phyloP scores from a whole-genome alignment of 2,797 vertebrate species.

The Caiman crocodilus region DNA sequence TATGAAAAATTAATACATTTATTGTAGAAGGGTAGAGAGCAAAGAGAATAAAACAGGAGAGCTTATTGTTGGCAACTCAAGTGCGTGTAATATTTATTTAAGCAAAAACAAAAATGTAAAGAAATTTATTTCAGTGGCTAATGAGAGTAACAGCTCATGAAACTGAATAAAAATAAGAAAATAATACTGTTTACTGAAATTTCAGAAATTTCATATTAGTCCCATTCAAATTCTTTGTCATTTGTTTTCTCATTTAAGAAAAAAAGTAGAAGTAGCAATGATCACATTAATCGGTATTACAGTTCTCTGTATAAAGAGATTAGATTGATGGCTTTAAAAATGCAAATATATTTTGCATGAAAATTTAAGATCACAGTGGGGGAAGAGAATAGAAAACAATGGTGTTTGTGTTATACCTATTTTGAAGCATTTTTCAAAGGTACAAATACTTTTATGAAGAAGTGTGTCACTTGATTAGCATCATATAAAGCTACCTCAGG shows the following conservation, averaged over 20 bases:
- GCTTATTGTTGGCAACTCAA: conserved; percentile 58
- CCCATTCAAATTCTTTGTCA: conserved; percentile 1
- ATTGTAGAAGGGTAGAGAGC: conserved; percentile 67
- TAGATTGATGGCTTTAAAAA: not conserved
- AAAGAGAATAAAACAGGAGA: conserved; percentile 77
- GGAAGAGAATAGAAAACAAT: conserved; percentile 29
- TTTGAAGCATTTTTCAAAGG: conserved; percentile 20
- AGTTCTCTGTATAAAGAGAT: not conserved
- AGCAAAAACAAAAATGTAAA: conserved; percentile 74
- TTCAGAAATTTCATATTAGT: conserved; percentile 52
- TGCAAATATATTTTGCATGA: conserved; percentile 40
- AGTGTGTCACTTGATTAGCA: not conserved
- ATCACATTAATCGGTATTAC: conserved; percentile 49
- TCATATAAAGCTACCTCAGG: conserved; percentile 30
- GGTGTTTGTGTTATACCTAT: conserved; percentile 9
- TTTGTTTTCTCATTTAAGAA: conserved; percentile 30
- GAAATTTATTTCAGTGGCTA: conserved; percentile 63
- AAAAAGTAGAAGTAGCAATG: conserved; percentile 29
- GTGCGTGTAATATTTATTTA: conserved; percentile 75
- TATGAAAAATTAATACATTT: conserved; percentile 76
- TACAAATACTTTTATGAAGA: not conserved
- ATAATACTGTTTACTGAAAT: conserved; percentile 51
- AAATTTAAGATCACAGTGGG: conserved; percentile 29
- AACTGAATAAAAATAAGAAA: conserved; percentile 46
- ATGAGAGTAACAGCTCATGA: conserved; percentile 54